Percentiles rank a stretch among this genome's conserved stretches.
These are phyloP conservation scores for Lepidurus arcticus DNA, from an alignment of 1,140 invertebrate genomes.

Conservation along the genomic window DNA sequence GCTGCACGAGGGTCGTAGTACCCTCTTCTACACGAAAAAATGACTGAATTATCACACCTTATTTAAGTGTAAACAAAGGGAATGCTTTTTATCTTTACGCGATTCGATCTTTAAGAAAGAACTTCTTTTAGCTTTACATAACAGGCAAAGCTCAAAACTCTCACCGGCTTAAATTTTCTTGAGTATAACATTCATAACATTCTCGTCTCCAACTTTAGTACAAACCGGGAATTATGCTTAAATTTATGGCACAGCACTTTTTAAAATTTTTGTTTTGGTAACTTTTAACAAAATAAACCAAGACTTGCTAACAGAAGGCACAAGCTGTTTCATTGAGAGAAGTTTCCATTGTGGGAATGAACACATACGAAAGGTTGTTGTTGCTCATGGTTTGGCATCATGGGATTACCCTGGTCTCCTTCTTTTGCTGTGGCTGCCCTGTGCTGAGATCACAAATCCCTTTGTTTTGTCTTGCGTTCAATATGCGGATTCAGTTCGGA, in stretches of 20 bases:
- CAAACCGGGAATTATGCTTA: constrained; percentile 8
- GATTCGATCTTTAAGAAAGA: background rate
- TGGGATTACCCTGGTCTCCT: constrained; percentile 13
- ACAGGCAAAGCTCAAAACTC: constrained; percentile 16
- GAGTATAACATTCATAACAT: background rate
- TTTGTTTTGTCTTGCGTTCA: background rate
- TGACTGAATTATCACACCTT: constrained; percentile 22
- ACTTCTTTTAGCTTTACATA: background rate
- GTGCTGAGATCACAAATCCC: constrained; percentile 1
- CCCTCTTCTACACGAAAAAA: background rate
- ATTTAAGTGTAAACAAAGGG: constrained; percentile 2
- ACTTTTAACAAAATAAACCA: background rate
- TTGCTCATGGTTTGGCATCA: background rate
- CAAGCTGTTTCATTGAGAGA: background rate
- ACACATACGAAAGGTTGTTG: background rate
- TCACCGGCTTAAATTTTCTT: constrained; percentile 12
- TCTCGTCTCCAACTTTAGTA: constrained; percentile 1
- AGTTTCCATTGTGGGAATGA: background rate
- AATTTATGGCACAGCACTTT: constrained; percentile 12
- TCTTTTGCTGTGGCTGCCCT: background rate
- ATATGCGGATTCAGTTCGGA: background rate
- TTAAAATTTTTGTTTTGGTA: background rate
- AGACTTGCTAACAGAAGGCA: background rate
- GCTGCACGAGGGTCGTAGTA: background rate
- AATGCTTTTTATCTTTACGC: background rate